Conservation (phyloP, 2,797 vertebrate genomes). For the Spheniscus humboldti region DNA sequence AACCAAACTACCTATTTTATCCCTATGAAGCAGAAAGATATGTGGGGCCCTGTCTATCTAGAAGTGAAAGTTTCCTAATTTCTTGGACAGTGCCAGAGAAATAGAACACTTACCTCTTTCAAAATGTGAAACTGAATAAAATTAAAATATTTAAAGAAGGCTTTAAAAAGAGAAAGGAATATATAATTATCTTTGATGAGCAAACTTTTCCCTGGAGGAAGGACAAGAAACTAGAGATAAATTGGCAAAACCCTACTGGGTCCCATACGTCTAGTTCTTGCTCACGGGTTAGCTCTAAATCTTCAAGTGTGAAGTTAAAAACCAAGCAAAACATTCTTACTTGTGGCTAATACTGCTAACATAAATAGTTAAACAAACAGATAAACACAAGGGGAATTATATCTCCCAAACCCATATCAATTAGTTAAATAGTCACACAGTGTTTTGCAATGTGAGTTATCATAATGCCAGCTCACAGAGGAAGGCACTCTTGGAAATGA, state of each 20-base stretch:
- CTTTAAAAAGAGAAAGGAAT: neutral
- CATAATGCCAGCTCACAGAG: neutral
- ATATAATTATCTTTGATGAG: neutral
- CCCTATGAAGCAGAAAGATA: neutral
- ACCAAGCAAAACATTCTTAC: neutral
- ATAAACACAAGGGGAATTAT: neutral
- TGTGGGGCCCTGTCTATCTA: no score
- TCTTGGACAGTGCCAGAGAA: neutral
- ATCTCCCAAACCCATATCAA: neutral
- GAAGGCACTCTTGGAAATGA: neutral
- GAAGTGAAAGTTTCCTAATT: neutral
- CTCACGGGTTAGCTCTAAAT: neutral
- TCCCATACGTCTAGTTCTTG: neutral
- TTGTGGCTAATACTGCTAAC: neutral
- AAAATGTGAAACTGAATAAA: neutral
- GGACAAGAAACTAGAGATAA: neutral
- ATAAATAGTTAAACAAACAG: neutral
- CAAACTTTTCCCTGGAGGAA: neutral
- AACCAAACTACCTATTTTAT: neutral
- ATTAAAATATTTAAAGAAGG: neutral
- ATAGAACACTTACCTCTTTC: constrained; percentile 1
- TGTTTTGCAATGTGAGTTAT: neutral
- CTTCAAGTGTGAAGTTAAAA: neutral
- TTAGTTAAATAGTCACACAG: neutral
- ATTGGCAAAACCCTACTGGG: neutral